phyloP scores from a whole-genome alignment of 2,113 vertebrate species.

The Procavia capensis region DNA sequence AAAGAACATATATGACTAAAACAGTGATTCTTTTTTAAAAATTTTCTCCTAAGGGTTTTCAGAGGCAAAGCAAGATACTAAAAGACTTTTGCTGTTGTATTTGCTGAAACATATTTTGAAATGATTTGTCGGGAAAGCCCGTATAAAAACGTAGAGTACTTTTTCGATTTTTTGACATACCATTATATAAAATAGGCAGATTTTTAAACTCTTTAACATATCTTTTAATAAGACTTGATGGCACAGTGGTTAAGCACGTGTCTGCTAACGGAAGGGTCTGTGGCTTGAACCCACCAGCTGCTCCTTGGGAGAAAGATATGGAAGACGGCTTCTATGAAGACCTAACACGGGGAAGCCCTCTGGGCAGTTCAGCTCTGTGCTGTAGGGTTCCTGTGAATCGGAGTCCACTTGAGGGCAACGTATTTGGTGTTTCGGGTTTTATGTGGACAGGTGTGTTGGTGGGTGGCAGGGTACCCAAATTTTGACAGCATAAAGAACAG shows the following conservation, averaged over 20 bases:
- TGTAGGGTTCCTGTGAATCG: not conserved
- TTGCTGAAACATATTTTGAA: constrained; percentile 62
- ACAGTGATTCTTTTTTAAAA: constrained; percentile 40
- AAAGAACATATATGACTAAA: constrained; percentile 70
- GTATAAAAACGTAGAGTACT: constrained; percentile 41
- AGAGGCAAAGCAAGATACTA: constrained; percentile 68
- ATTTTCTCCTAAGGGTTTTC: constrained; percentile 64
- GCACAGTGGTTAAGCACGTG: not conserved
- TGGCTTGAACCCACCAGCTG: no score
- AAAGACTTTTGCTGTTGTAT: constrained; percentile 67
- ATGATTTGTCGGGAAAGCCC: constrained; percentile 49
- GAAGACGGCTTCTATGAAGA: not conserved
- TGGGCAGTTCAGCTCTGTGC: not conserved
- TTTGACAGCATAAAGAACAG: constrained; percentile 3
- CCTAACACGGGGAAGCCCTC: not conserved
- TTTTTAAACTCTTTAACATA: constrained; percentile 55
- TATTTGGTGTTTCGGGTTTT: not conserved
- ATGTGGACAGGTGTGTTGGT: not conserved
- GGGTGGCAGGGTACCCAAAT: not conserved
- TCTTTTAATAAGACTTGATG: not conserved
- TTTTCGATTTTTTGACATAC: constrained; percentile 32
- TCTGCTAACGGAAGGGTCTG: not conserved
- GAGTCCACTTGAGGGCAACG: not conserved
- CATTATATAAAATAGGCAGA: constrained; percentile 58
- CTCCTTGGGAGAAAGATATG: not conserved